A percentile compares a stretch with the other conserved stretches of the same genome.
Conservation (phyloP, 2,113 vertebrate genomes). For the Oncorhynchus gorbuscha region DNA sequence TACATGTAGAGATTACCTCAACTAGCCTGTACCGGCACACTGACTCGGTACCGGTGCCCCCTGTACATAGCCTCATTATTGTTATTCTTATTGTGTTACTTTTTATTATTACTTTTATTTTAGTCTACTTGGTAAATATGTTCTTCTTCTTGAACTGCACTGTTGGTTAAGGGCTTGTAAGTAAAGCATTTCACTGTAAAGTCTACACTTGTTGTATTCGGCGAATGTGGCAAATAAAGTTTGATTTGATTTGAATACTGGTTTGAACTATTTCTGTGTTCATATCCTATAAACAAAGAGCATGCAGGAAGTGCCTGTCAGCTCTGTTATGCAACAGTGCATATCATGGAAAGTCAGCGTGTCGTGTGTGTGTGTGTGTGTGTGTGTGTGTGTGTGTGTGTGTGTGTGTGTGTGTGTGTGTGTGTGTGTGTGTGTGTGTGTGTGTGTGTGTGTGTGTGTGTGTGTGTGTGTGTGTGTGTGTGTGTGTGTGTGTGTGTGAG, state of each 20-base stretch:
- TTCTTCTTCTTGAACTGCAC: too few relatives aligned
- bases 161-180: too few relatives aligned
- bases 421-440: background rate
- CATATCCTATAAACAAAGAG: constrained; percentile 35
- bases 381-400: constrained; percentile 3
- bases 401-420: background rate
- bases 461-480: constrained; percentile 12
- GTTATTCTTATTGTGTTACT: too few relatives aligned
- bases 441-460: constrained; percentile 1
- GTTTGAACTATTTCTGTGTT: background rate
- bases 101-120: too few relatives aligned
- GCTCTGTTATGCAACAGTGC: constrained; percentile 39
- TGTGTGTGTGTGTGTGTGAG: background rate
- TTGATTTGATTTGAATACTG: background rate
- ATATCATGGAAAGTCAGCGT: constrained; percentile 41
- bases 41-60: too few relatives aligned
- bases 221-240: too few relatives aligned
- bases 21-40: too few relatives aligned
- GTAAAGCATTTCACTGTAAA: too few relatives aligned
- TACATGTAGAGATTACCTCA: too few relatives aligned
- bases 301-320: constrained; percentile 31
- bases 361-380: constrained; percentile 1
- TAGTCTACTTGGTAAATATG: too few relatives aligned
- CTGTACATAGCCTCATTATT: too few relatives aligned
- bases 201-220: too few relatives aligned